Evolutionary conservation across 2,113 vertebrate genomes (phyloP), one percentile per base, ranked within the genome.

Genomic region (Amia ocellicauda): DNA sequence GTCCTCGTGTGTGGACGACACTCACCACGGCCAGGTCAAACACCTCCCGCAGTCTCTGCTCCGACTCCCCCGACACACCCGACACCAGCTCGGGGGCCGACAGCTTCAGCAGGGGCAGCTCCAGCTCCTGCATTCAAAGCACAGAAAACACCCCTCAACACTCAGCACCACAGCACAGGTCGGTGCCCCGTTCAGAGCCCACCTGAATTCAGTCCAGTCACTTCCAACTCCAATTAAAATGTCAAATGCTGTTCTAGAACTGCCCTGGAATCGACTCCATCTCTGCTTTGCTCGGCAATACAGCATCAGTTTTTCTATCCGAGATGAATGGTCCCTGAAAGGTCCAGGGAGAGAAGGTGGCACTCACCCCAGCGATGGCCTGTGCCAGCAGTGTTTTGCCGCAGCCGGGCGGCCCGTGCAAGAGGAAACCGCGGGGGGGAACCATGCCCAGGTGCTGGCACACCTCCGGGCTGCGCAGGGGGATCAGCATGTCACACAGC

Each of bases 81-180:
- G 97, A 98, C 45, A 99, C 95, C 67, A 98, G 72, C 80, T 99
- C 96, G 0, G 97, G 94, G 29, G 96, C 92, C 36, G 95, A 95
- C n/a, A 98, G 91, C 84, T 97, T 98, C 69, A 99, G 52, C 83
- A 98, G 79, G 0, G 94, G 95, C 57, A 98, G 71, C 50, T 89
- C 86, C 71, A 96, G 86, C 61, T 98, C 96, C 97, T 99, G 50
- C 7, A 66, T 2, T 10, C 2, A 58, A 2, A 36, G 31, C 19
- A 23, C 13, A 27, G 31, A 5, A 36, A n/a, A n/a, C n/a, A n/a
- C n/a, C n/a, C n/a, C n/a, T n/a, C n/a, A n/a, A n/a, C n/a, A n/a
- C n/a, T n/a, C n/a, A n/a, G n/a, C n/a, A n/a, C n/a, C n/a, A n/a
- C n/a, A n/a, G n/a, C n/a, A n/a, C n/a, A n/a, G n/a, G n/a, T n/a